phyloP scores from a whole-genome alignment of 2,113 vertebrate genomes.

The Pelecanoides urinatrix region DNA sequence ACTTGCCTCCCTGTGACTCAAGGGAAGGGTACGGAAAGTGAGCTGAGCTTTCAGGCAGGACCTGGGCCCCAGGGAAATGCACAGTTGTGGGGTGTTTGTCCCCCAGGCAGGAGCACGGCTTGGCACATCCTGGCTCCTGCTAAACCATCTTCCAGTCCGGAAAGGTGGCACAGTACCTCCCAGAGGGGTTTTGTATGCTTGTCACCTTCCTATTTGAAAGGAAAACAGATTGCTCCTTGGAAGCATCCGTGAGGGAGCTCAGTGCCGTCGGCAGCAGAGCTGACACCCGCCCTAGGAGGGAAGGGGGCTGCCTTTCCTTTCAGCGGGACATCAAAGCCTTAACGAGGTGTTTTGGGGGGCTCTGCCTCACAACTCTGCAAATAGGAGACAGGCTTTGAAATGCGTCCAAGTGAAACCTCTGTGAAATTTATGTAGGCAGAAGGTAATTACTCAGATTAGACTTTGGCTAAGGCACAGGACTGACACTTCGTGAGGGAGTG shows the following conservation, averaged over 20 bases:
- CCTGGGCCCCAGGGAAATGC: not conserved
- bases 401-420: not conserved
- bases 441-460: not conserved
- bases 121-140: not conserved
- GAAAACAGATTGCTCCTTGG: not conserved
- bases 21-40: not conserved
- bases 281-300: rapidly evolving
- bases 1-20: not conserved
- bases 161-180: not conserved
- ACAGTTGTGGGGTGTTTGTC: not conserved
- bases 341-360: not conserved
- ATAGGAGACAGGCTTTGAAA: not conserved
- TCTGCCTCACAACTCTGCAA: not conserved
- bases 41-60: not conserved
- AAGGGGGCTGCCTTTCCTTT: not conserved
- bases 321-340: not conserved
- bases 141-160: not conserved
- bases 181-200: not conserved
- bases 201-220: not conserved
- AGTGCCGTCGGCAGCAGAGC: rapidly evolving
- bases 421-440: not conserved
- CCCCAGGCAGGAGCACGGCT: not conserved
- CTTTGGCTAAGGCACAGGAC: not conserved
- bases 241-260: not conserved
- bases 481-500: not conserved